Evolutionary conservation across 2,113 vertebrate genomes (phyloP).

Genomic region (Talpa occidentalis): DNA sequence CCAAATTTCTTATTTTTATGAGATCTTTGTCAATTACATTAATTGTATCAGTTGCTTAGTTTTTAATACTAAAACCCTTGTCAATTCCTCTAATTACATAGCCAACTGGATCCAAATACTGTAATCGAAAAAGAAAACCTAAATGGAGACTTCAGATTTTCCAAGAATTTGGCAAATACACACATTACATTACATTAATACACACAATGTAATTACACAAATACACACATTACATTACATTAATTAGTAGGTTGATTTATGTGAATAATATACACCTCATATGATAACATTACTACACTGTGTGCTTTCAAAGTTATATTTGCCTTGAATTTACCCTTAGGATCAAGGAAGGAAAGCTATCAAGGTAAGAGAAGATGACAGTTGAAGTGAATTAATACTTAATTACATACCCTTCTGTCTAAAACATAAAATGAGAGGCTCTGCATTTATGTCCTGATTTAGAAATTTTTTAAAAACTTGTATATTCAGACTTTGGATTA

Average conservation of each 20-base stretch:
- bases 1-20: background rate
- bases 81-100: background rate
- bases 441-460: slow-evolving; percentile 14
- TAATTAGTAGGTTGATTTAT: background rate
- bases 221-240: background rate
- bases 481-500: slow-evolving; percentile 41
- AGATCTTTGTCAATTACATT: background rate
- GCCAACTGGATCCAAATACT: background rate
- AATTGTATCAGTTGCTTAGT: background rate
- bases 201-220: no score
- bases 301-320: background rate
- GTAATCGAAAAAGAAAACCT: background rate
- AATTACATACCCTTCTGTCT: slow-evolving; percentile 15
- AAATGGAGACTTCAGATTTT: background rate
- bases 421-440: slow-evolving; percentile 57
- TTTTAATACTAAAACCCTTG: background rate
- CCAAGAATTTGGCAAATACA: background rate
- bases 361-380: background rate
- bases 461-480: background rate
- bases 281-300: background rate
- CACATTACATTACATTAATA: background rate
- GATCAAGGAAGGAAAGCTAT: background rate
- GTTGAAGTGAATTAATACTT: background rate
- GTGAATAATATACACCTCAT: background rate
- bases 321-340: background rate